Evolutionary conservation across 2,113 vertebrate species (phyloP).

Genomic region (Solea solea): DNA sequence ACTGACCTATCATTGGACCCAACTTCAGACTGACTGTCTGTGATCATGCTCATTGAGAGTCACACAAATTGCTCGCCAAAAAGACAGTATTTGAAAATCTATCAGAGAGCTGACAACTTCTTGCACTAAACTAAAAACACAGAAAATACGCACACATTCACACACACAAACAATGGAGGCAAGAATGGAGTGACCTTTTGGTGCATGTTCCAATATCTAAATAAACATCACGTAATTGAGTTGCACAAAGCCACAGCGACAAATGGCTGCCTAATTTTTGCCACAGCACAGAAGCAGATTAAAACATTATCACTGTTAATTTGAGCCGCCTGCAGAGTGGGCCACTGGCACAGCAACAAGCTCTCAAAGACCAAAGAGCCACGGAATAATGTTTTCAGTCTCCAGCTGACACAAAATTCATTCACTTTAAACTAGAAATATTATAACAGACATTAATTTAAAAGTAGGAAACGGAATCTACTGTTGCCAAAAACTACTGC

Average conservation of each 20-base stretch:
- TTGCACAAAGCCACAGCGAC: constrained; percentile 33
- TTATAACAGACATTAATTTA: background rate
- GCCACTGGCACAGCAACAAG: constrained; percentile 25
- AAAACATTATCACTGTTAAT: constrained; percentile 36
- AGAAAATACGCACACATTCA: constrained; percentile 9
- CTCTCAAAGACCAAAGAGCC: background rate
- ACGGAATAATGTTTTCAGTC: constrained; percentile 11
- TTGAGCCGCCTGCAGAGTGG: constrained; percentile 6
- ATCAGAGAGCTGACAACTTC: background rate
- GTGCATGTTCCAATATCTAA: constrained; percentile 31
- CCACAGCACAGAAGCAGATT: constrained; percentile 25
- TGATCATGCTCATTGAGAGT: background rate
- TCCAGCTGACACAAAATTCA: background rate
- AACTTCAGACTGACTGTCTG: background rate
- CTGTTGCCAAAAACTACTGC: no score
- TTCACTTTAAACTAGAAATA: background rate
- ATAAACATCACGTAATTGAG: constrained; percentile 40
- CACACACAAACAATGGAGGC: constrained; percentile 1
- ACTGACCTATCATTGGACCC: no score
- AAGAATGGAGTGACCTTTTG: constrained; percentile 27
- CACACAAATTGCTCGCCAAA: background rate
- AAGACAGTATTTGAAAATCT: constrained; percentile 4
- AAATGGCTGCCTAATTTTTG: constrained; percentile 5
- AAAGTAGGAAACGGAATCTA: background rate
- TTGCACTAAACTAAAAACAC: constrained; percentile 1